Base-by-base conservation (phyloP, 2,113 vertebrate species). In the Columbina picui region DNA sequence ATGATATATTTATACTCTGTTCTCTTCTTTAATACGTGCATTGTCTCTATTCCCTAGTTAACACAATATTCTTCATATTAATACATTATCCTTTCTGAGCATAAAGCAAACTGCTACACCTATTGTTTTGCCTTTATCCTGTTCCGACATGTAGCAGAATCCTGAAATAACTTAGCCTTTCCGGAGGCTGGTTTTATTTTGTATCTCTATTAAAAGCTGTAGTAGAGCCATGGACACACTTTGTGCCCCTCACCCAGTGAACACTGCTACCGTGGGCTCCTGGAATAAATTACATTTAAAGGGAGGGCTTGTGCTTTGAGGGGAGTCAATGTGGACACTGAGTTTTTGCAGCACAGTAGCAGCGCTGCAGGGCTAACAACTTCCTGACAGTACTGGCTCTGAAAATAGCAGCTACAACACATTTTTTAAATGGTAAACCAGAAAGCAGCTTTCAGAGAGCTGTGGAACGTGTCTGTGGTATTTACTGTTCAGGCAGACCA, bases 351-450 rank as follows among this genome's bases (percentile, higher is more conserved):
- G 75, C 57, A 12, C 1, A 34, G 68, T 84, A 56, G 50, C 84
- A 76, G 77, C 74, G 45, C 60, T 95, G 81, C 60, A 38, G 57
- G 43, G 21, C 82, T 95, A 12, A 12, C 65, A 87, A 90, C 45
- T 57, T 91, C 53, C 71, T 80, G 82, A 60, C 82, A 81, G 80
- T 50, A 29, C 81, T 23, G 57, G 61, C 67, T 87, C 95, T 96
- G 93, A 95, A 94, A 96, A 96, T 94, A 96, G 96, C 59, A 95
- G 74, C 61, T 89, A 63, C 43, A 14, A 82, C 90, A 84, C 61
- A 49, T 86, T 93, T 82, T 92, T 69, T 50, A 93, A 93, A 90
- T 41, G 85, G 75, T 80, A 77, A 86, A 76, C n/a, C 75, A 96
- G 95, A 91, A 93, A 79, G 82, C 90, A 93, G 91, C 85, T 91